These are phyloP conservation scores for Cololabis saira DNA, from an alignment of 2,113 vertebrate species.

Conservation along the genomic window DNA sequence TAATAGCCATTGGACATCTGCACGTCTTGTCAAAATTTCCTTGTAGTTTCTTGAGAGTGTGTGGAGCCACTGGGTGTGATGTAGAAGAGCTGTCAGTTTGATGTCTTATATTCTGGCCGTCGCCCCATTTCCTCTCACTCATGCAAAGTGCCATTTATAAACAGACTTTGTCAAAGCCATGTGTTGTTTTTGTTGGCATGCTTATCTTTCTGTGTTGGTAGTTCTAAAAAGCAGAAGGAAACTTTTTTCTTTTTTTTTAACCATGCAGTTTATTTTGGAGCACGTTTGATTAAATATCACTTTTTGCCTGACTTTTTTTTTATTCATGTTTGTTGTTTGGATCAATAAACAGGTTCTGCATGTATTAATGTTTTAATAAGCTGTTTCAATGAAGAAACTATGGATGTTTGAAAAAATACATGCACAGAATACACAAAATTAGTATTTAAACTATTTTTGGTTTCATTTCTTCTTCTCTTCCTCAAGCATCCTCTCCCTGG, in stretches of 20 bases:
- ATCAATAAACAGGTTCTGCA: not conserved
- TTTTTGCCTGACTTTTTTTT: not conserved
- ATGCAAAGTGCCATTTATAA: constrained; percentile 48
- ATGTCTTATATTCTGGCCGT: constrained; percentile 52
- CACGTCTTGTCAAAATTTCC: constrained; percentile 47
- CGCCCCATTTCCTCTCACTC: constrained; percentile 25
- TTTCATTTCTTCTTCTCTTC: constrained; percentile 9
- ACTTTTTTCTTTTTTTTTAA: no score
- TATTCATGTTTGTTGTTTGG: not conserved
- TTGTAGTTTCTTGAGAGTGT: constrained; percentile 55
- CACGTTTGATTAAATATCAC: constrained; percentile 4
- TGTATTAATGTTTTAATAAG: constrained; percentile 40
- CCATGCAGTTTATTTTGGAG: not conserved
- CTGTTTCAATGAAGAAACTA: not conserved
- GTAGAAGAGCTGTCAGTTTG: constrained; percentile 59
- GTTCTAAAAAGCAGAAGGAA: not conserved
- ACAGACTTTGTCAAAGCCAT: constrained; percentile 28
- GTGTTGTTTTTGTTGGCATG: constrained; percentile 32
- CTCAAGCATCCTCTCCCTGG: constrained; percentile 30
- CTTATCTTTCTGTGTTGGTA: constrained; percentile 8
- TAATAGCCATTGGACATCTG: constrained; percentile 72
- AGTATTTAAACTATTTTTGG: constrained; percentile 37
- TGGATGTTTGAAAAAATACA: constrained; percentile 24
- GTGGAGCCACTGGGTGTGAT: constrained; percentile 37
- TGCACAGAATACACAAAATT: constrained; percentile 12